Base-by-base conservation (phyloP, 1,140 invertebrate genomes). In the Drosophila seguyi region DNA sequence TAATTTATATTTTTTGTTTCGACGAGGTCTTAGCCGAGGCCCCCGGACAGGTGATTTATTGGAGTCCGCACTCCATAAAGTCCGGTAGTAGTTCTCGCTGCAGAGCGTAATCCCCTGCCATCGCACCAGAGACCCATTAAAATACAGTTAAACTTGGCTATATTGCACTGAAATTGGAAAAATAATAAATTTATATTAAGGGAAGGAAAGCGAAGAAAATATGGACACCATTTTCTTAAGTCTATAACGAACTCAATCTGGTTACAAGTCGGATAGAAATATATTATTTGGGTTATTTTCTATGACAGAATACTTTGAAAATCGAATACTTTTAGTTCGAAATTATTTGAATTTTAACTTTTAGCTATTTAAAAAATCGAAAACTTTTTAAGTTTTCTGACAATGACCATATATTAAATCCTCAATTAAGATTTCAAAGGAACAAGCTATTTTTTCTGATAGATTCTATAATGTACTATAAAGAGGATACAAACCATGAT, bases 11-110 rank as follows among this genome's bases (percentile, higher is more conserved):
- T 66, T 66, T 75, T 76, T 66, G 66, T 66, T 44, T 44, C 72
- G 42, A 76, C 62, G 39, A 44, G 45, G 55, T 52, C 47, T 66
- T 45, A 58, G 63, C 42, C 55, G 29, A 42, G 69, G 36, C 59
- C 56, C 38, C 50, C 60, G 50, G 73, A 52, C 73, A 75, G 73
- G 73, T 75, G 73, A 75, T 75, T 75, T 75, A 75, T 75, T 58
- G 75, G 60, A 56, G 73, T 66, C 73, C 73, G 61, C 72, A 75
- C 59, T 75, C 73, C 61, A 66, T 66, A 75, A 75, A 63, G 53
- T 74, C 72, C 72, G 50, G 31, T 27, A 56, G 31, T 27, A 29
- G 44, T 58, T 34, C 52, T 29, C 29, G 27, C 41, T 34, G 27
- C 68, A 58, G 27, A 45, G 6, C 53, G 42, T 72, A 72, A 72